Percentiles rank a stretch among this genome's conserved stretches.
Evolutionary conservation across 2,888 invertebrate species (phyloP).

Genomic region (Zygaena filipendulae): DNA sequence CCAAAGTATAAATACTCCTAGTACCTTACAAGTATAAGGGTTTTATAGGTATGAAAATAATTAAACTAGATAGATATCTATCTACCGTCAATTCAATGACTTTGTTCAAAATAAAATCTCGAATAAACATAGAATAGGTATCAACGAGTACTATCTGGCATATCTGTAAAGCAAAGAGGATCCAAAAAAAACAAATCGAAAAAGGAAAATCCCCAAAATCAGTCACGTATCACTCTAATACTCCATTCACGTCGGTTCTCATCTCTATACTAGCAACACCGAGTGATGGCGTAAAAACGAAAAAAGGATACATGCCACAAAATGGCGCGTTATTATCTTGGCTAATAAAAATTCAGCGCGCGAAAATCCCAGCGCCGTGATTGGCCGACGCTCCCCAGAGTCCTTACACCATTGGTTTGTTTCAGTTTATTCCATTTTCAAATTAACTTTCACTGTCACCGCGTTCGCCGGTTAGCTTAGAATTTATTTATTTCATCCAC

Average conservation of each 20-base stretch:
- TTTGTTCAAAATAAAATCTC: no score
- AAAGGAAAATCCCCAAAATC: slow-evolving; percentile 26
- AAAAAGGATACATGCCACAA: slow-evolving; percentile 55
- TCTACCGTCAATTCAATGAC: no score
- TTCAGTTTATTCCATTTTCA: slow-evolving; percentile 64
- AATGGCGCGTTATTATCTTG: slow-evolving; percentile 63
- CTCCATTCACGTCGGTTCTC: slow-evolving; percentile 36
- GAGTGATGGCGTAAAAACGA: slow-evolving; percentile 32
- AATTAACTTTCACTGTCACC: slow-evolving; percentile 64
- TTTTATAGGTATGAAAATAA: no score
- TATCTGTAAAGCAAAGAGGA: no score
- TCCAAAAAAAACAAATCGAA: slow-evolving; percentile 23
- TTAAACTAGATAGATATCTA: no score
- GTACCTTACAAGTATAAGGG: no score
- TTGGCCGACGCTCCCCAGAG: slow-evolving; percentile 49
- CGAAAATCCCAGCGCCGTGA: slow-evolving; percentile 50
- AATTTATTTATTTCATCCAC: slow-evolving; percentile 50
- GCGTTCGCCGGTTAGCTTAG: slow-evolving; percentile 37
- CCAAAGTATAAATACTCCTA: no score
- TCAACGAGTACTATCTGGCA: no score
- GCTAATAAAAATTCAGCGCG: slow-evolving; percentile 69
- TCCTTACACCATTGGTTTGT: slow-evolving; percentile 45
- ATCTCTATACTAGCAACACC: slow-evolving; percentile 32
- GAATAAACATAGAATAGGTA: no score
- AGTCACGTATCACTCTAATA: slow-evolving; percentile 27